Base-by-base conservation (phyloP, 2,888 invertebrate species). In the Melanchra persicariae region DNA sequence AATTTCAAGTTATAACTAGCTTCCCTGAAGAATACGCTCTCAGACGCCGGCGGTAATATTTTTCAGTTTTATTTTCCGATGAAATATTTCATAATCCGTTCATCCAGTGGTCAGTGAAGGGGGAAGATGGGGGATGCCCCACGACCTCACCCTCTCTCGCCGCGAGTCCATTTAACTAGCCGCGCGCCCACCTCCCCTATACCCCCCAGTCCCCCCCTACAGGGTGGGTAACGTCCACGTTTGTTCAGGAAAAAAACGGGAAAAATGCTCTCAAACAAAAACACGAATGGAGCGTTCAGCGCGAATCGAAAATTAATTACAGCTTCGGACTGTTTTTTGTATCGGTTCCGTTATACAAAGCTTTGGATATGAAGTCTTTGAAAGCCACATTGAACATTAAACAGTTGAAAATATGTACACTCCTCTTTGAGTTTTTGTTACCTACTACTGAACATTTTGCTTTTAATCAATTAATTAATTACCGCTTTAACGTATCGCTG, bases 271-370 rank as follows among this genome's bases (percentile, higher is more conserved):
- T 87, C 88, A 88, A 93, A 93, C 90, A 93, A 93, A 93, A 93
- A 91, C 87, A 91, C 86, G 88, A 90, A 85, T 87, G 86, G 87
- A 88, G 84, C 91, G 90, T 90, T 91, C 91, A 91, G 89, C 88
- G 91, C 88, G 92, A 93, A 93, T 93, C 91, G 93, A 93, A 94
- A 93, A 93, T 94, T 94, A 94, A 95, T 94, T 94, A 93, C 90
- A 89, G 91, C 88, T 90, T 88, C 85, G 85, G 88, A 91, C 87
- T 87, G 87, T 89, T 90, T 89, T 90, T 88, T 90, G 87, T 88
- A 87, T 85, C 76, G 71, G 82, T 77, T 78, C 83, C 54, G 69
- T 43, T 69, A 40, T 62, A 75, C 68, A 79, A 70, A 73, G 79
- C 55, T 69, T 67, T 68, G 64, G 43, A 66, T 74, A 74, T 80